Percentiles rank a stretch among this genome's conserved stretches.
Evolutionary conservation across 1,140 invertebrate species (phyloP).

Genomic region (Eriocheir sinensis): DNA sequence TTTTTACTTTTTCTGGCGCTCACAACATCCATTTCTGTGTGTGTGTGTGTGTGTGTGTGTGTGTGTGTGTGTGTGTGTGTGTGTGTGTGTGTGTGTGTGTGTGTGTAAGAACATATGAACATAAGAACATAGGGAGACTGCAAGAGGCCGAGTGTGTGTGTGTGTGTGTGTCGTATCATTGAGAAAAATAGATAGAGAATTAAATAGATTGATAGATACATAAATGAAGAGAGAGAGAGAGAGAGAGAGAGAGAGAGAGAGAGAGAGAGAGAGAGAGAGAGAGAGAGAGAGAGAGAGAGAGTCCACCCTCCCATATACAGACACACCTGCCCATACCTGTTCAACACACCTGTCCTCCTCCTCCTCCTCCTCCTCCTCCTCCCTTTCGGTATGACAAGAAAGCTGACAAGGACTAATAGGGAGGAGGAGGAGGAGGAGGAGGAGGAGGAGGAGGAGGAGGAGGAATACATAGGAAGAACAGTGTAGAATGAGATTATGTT

Average conservation of each 20-base stretch:
- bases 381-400: background rate
- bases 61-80: slow-evolving; percentile 13
- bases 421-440: too few relatives aligned
- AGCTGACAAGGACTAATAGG: too few relatives aligned
- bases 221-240: background rate
- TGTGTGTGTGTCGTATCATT: too few relatives aligned
- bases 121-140: too few relatives aligned
- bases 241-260: background rate
- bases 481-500: too few relatives aligned
- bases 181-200: too few relatives aligned
- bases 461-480: too few relatives aligned
- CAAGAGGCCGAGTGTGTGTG: too few relatives aligned
- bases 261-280: background rate
- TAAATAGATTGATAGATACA: too few relatives aligned
- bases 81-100: slow-evolving; percentile 5
- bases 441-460: too few relatives aligned
- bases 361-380: background rate
- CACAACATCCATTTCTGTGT: too few relatives aligned
- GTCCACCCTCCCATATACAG: background rate
- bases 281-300: background rate
- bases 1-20: background rate
- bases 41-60: background rate
- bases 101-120: background rate
- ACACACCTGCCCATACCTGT: too few relatives aligned
- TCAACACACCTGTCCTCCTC: background rate